A percentile compares a stretch with the other conserved stretches of the same genome.
phyloP scores from a whole-genome alignment of 2,113 vertebrate genomes.

The Forbesichthys papilliferus region DNA sequence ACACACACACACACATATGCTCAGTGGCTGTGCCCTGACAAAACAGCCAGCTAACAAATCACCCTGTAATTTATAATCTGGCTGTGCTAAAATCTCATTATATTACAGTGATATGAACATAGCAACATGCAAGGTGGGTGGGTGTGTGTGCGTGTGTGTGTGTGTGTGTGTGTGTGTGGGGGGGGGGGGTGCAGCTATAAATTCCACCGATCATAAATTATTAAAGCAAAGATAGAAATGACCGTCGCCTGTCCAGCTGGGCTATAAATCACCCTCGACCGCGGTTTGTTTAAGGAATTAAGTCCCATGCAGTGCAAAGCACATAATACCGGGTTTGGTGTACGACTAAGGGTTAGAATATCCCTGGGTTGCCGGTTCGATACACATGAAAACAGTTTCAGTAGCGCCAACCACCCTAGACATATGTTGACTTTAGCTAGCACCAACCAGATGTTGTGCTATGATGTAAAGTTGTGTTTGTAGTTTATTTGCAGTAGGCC shows the following conservation, averaged over 20 bases:
- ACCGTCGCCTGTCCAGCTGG: slow-evolving; percentile 65
- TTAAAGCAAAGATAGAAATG: slow-evolving; percentile 72
- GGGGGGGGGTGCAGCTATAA: slow-evolving; percentile 58
- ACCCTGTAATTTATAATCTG: slow-evolving; percentile 74
- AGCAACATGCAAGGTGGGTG: slow-evolving; percentile 53
- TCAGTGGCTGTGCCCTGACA: slow-evolving; percentile 66
- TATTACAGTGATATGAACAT: slow-evolving; percentile 73
- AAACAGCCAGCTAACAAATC: slow-evolving; percentile 74
- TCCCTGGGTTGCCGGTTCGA: slow-evolving; percentile 42
- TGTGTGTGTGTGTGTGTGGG: slow-evolving; percentile 9
- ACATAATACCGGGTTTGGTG: slow-evolving; percentile 40
- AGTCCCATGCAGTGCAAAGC: slow-evolving; percentile 48
- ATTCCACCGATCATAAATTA: slow-evolving; percentile 72
- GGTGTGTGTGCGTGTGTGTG: not conserved
- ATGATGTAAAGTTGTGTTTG: too few species aligned
- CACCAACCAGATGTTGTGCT: too few species aligned
- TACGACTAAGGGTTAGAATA: slow-evolving; percentile 47
- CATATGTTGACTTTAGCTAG: not conserved
- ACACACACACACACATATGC: slow-evolving; percentile 37
- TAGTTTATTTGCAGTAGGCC: too few species aligned
- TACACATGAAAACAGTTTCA: slow-evolving; percentile 17
- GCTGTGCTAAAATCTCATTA: slow-evolving; percentile 76
- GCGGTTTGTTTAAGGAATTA: slow-evolving; percentile 74
- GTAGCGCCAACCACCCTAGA: not conserved
- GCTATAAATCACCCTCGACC: slow-evolving; percentile 66